Percentiles rank a stretch among this genome's conserved stretches.
These are phyloP conservation scores for Macrosiphum euphorbiae DNA, from an alignment of 2,888 invertebrate species.

Conservation along the genomic window DNA sequence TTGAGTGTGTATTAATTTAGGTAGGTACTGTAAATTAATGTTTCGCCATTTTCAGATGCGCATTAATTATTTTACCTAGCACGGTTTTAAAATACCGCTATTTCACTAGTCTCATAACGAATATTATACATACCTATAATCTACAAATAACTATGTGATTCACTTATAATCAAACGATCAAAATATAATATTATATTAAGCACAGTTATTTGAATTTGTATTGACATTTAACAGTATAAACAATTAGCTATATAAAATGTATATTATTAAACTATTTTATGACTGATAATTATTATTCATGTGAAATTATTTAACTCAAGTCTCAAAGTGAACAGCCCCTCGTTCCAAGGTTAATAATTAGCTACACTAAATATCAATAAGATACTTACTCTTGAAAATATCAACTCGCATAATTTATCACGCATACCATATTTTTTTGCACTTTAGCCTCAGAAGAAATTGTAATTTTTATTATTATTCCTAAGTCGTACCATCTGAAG, in stretches of 20 bases:
- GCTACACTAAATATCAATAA: not conserved
- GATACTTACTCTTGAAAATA: not conserved
- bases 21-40: not conserved
- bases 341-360: not conserved
- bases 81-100: not conserved
- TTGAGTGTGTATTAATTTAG: not conserved
- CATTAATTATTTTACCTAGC: not conserved
- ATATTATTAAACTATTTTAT: not conserved
- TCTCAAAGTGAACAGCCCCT: not conserved
- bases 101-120: not conserved
- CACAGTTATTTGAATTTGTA: not conserved
- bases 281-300: not conserved
- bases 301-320: not conserved
- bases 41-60: not conserved
- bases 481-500: not conserved
- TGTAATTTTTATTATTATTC: slow-evolving; percentile 19
- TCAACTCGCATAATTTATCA: not conserved
- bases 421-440: not conserved
- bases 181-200: not conserved
- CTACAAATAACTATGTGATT: not conserved
- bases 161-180: not conserved
- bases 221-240: not conserved
- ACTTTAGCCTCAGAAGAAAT: slow-evolving; percentile 6
- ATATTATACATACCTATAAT: not conserved
- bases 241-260: not conserved